A percentile compares a stretch with the other conserved stretches of the same genome.
These are phyloP conservation scores for Microcebus murinus DNA, from an alignment of 2,113 vertebrate genomes.

Conservation along the genomic window DNA sequence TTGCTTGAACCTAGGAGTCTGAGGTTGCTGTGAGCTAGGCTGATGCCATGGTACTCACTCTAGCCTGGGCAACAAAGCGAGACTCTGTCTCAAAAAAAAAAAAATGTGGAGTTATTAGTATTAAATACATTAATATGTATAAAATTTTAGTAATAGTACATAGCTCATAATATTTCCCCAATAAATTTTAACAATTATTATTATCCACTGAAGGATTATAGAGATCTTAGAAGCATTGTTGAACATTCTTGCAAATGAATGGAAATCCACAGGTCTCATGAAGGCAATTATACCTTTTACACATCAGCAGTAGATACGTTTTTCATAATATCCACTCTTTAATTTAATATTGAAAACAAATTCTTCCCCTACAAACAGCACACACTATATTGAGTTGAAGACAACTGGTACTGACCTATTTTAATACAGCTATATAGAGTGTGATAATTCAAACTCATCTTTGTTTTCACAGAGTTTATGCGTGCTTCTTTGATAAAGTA, in stretches of 20 bases:
- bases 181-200: slow-evolving; percentile 18
- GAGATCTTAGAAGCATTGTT: neutral
- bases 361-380: neutral
- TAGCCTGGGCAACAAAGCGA: no score
- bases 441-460: neutral
- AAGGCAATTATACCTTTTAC: neutral
- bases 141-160: neutral
- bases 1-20: no score
- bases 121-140: neutral
- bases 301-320: neutral
- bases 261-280: neutral
- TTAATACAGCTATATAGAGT: neutral
- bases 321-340: slow-evolving; percentile 1
- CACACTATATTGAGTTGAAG: neutral
- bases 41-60: no score
- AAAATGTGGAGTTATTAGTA: neutral
- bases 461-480: neutral
- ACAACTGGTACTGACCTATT: neutral
- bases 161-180: neutral
- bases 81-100: no score
- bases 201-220: neutral
- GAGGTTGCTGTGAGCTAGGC: no score
- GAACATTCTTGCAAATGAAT: neutral
- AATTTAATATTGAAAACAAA: neutral
- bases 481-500: neutral